Evolutionary conservation across 2,113 vertebrate species (phyloP).

Genomic region (Lamprologus callipterus): DNA sequence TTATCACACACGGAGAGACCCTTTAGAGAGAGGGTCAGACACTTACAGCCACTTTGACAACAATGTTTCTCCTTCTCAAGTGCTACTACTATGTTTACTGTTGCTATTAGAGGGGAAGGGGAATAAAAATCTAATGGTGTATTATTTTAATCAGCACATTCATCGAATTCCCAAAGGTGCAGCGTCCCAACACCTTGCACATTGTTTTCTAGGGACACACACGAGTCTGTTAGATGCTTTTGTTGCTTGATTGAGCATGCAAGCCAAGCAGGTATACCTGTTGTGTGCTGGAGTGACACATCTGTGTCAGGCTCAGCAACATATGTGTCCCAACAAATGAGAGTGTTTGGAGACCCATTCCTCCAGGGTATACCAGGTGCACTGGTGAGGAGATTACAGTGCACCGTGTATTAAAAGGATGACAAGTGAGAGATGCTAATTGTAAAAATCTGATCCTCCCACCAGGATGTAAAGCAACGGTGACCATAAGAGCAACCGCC

Average conservation of each 20-base stretch:
- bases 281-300: slow-evolving; percentile 1
- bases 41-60: slow-evolving; percentile 4
- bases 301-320: slow-evolving; percentile 12
- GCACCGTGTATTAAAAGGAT: not conserved
- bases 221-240: not conserved
- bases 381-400: not conserved
- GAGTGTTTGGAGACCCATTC: not conserved
- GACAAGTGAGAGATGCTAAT: not conserved
- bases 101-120: not conserved
- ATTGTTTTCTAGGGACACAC: not conserved
- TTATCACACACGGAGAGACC: slow-evolving; percentile 15
- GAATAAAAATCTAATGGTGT: not conserved
- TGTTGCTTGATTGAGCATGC: not conserved
- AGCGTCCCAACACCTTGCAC: not conserved
- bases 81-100: not conserved
- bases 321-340: not conserved
- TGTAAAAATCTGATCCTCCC: not conserved
- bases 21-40: not conserved
- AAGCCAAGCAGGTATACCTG: slow-evolving; percentile 15
- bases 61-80: not conserved
- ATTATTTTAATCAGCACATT: not conserved
- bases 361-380: not conserved
- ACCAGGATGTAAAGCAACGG: not conserved
- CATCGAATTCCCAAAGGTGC: not conserved
- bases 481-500: not conserved